phyloP scores from a whole-genome alignment of 2,113 vertebrate species.

The Phalacrocorax brasilianus region DNA sequence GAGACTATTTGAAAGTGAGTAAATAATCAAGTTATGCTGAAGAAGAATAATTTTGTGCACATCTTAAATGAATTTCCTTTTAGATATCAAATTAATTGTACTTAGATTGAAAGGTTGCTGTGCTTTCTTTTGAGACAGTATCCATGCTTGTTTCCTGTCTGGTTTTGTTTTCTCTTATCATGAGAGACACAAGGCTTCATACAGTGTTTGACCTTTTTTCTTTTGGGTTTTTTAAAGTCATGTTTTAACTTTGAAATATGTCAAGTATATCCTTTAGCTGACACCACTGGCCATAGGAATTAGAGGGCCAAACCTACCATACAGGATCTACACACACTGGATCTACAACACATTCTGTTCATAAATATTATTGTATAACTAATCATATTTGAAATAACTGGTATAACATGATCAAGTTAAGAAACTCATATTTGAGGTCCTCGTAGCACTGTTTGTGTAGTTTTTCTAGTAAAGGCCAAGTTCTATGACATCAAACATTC shows the following conservation, averaged over 20 bases:
- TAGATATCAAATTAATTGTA: not conserved
- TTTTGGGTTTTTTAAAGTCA: rapidly evolving
- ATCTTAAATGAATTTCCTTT: not conserved
- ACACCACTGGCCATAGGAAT: not conserved
- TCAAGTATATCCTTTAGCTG: not conserved
- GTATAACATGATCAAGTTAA: not conserved
- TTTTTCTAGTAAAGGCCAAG: not conserved
- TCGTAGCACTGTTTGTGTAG: rapidly evolving
- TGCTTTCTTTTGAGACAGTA: not conserved
- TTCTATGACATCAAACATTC: not conserved
- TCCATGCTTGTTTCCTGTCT: not conserved
- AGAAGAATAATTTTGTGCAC: not conserved
- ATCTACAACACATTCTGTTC: not conserved
- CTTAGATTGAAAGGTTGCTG: not conserved
- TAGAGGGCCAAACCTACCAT: not conserved
- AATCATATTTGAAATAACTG: not conserved
- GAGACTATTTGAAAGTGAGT: not conserved
- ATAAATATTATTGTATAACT: not conserved
- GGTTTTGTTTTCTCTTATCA: not conserved
- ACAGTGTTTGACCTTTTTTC: not conserved
- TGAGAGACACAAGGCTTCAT: not conserved
- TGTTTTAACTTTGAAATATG: not conserved
- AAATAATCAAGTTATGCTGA: not conserved
- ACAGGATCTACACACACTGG: not conserved
- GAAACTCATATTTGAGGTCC: not conserved